A percentile compares a stretch with the other conserved stretches of the same genome.
These are phyloP conservation scores for Hippocampus abdominalis DNA, from an alignment of 2,113 vertebrate genomes.

Conservation along the genomic window DNA sequence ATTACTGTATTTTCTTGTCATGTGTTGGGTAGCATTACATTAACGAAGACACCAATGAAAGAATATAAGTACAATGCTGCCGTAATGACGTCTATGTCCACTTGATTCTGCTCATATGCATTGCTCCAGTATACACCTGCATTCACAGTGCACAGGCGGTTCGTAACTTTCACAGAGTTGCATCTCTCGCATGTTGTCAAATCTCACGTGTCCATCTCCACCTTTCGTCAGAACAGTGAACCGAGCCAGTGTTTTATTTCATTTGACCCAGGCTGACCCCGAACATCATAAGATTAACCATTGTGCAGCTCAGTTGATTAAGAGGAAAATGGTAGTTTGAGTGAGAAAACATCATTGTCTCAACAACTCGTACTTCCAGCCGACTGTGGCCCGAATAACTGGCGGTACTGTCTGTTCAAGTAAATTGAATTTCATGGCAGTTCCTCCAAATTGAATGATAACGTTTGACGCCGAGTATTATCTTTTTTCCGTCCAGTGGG, in stretches of 20 bases:
- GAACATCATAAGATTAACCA: conserved; percentile 8
- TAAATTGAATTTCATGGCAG: conserved; percentile 48
- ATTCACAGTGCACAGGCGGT: no score
- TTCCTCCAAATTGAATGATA: conserved; percentile 30
- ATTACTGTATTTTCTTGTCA: no score
- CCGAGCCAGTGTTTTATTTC: conserved; percentile 15
- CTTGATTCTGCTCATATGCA: not conserved
- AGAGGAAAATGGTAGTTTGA: conserved; percentile 22
- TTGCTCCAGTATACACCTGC: not conserved
- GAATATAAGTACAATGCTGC: no score
- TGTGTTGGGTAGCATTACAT: no score
- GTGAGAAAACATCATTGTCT: conserved; percentile 2
- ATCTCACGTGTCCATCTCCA: conserved; percentile 1
- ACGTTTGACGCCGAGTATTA: conserved; percentile 22
- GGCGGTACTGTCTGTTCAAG: conserved; percentile 25
- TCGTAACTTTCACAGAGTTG: not conserved
- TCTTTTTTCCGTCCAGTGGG: conserved; percentile 12
- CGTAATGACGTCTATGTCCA: not conserved
- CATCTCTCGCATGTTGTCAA: conserved; percentile 2
- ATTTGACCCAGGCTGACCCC: conserved; percentile 27
- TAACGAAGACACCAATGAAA: no score
- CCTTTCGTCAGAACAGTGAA: not conserved
- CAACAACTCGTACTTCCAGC: conserved; percentile 23
- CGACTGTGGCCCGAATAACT: conserved; percentile 36
- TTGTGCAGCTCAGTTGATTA: conserved; percentile 35